Conservation (phyloP, 1,140 invertebrate genomes). For the Phthorimaea operculella region DNA sequence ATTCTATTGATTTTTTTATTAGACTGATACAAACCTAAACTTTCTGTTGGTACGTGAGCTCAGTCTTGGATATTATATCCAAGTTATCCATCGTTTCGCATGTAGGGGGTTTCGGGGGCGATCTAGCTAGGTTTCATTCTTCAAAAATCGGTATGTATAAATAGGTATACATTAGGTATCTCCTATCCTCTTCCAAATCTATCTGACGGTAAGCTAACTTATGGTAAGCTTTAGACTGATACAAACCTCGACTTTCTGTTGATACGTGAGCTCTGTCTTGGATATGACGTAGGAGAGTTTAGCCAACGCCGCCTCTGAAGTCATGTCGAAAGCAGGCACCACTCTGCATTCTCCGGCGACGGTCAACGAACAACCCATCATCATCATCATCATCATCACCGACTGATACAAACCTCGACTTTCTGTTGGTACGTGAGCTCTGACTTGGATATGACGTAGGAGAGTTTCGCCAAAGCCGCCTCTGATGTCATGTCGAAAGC, state of each 20-base stretch:
- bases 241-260: conserved; percentile 76
- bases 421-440: conserved; percentile 82
- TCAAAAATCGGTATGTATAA: no score
- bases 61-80: conserved; percentile 94
- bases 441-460: conserved; percentile 88
- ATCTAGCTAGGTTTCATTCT: no score
- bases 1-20: no score
- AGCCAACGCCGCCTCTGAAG: conserved; percentile 90
- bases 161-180: no score
- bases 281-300: conserved; percentile 93
- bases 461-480: conserved; percentile 91
- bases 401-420: conserved; percentile 69
- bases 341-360: conserved; percentile 80
- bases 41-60: conserved; percentile 81
- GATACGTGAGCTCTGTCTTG: conserved; percentile 80
- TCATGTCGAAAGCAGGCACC: conserved; percentile 94
- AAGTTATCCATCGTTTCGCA: conserved; percentile 87
- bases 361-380: no score
- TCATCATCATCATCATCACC: no score
- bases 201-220: no score
- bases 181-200: no score
- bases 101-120: no score
- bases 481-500: conserved; percentile 97
- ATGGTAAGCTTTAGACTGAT: no score
- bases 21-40: no score